Base-by-base conservation (phyloP, 2,888 invertebrate species). In the Cotesia congregata region DNA sequence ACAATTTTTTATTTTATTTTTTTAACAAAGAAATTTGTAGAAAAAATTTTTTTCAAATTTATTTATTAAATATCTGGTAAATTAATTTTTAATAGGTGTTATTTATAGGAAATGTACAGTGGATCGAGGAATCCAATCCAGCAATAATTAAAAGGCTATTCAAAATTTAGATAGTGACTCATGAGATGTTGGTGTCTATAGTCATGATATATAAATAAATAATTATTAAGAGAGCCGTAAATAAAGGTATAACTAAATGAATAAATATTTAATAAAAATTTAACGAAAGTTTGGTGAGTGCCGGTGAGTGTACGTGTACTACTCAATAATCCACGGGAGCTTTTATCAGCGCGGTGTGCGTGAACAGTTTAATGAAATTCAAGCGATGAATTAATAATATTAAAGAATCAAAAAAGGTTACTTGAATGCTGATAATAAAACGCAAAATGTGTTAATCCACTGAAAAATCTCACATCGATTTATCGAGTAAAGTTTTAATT, bases 141-240 rank as follows among this genome's bases (percentile, higher is more conserved):
- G 65, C 65, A 65, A 65, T 65, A 20, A 65, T 65, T 30, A 17
- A 30, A 9, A 65, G 17, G 30, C 12, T 65, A 65, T 30, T 5
- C 6, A 65, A 65, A 9, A 65, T 65, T 15, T 30, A 65, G 50
- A 50, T 50, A 50, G 50, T 50, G 50, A 50, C 12, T 50, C 7
- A 50, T 9, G 50, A 50, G 12, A 50, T 50, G 7, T 12, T 50
- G 0, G 7, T 50, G 30, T 50, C 50, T 4, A 50, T 50, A 30
- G 30, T 30, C 3, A 30, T 50, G 7, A 50, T 50, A 12, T 50
- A 12, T 50, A 50, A 50, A 50, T 50, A 12, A 50, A 50, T 50
- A 50, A 50, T 50, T 30, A 30, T 3, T 12, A 50, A 50, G 12
- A 50, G 50, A 12, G 50, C 7, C 9, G 50, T 50, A 50, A 50